Percentiles rank a stretch among this genome's conserved stretches.
phyloP scores from a whole-genome alignment of 2,888 invertebrate genomes.

The Baronia brevicornis region DNA sequence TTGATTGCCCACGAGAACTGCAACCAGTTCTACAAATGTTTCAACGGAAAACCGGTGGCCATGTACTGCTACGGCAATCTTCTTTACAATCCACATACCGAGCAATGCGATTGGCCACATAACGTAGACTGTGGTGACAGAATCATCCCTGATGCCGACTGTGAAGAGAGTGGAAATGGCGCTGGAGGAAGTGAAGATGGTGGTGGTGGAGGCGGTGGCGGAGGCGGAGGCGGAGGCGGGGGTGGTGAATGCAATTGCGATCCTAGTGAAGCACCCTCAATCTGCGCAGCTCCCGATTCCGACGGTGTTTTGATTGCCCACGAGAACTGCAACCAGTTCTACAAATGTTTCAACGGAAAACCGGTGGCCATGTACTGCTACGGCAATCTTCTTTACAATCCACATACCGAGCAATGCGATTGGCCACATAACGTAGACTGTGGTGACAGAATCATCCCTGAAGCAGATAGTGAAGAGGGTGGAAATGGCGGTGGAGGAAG shows the following conservation, averaged over 20 bases:
- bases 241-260: conserved; percentile 16
- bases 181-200: conserved; percentile 15
- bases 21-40: conserved; percentile 30
- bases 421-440: conserved; percentile 32
- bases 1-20: conserved; percentile 32
- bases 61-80: conserved; percentile 19
- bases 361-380: conserved; percentile 26
- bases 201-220: conserved; percentile 4
- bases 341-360: conserved; percentile 24
- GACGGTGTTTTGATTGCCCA: conserved; percentile 32
- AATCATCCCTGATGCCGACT: conserved; percentile 15
- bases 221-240: conserved; percentile 1
- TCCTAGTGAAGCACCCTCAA: conserved; percentile 19
- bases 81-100: conserved; percentile 24
- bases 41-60: conserved; percentile 22
- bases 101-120: conserved; percentile 26
- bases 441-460: conserved; percentile 23
- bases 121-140: conserved; percentile 30
- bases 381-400: conserved; percentile 26
- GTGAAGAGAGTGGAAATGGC: conserved; percentile 18
- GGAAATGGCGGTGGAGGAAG: conserved; percentile 2
- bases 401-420: conserved; percentile 27
- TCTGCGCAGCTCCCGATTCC: no score
- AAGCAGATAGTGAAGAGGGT: conserved; percentile 8
- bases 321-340: conserved; percentile 36